A percentile compares a stretch with the other conserved stretches of the same genome.
Evolutionary conservation across 2,888 invertebrate species (phyloP).

Genomic region (Yponomeuta evonymella): DNA sequence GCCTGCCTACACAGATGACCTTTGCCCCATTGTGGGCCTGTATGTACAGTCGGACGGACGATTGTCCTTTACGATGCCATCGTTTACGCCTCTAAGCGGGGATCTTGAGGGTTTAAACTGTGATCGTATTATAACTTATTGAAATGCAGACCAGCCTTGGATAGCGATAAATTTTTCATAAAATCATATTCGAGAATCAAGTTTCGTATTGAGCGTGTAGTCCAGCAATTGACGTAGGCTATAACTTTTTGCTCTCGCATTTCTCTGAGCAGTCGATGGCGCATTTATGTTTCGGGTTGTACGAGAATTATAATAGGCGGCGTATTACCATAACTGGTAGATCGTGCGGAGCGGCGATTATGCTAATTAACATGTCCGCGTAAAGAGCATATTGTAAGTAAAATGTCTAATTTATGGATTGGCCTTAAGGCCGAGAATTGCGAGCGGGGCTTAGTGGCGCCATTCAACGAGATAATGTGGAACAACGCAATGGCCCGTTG

Average conservation of each 20-base stretch:
- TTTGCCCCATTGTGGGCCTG: slow-evolving; percentile 25
- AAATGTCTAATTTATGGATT: slow-evolving; percentile 48
- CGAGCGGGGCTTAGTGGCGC: neutral
- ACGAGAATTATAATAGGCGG: slow-evolving; percentile 22
- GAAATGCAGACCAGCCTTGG: neutral
- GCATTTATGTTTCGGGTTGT: slow-evolving; percentile 7
- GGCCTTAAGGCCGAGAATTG: slow-evolving; percentile 20
- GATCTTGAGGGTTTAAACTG: neutral
- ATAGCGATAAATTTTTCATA: neutral
- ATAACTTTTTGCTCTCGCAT: slow-evolving; percentile 1
- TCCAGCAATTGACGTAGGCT: neutral
- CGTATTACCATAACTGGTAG: slow-evolving; percentile 53
- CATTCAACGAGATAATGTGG: slow-evolving; percentile 3
- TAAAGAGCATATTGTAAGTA: slow-evolving; percentile 47
- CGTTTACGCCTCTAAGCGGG: neutral
- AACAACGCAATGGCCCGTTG: neutral
- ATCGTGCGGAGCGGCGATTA: slow-evolving; percentile 42
- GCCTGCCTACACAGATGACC: slow-evolving; percentile 33
- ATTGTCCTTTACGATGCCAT: neutral
- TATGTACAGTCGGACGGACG: neutral
- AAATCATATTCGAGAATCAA: neutral
- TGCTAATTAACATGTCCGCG: slow-evolving; percentile 47
- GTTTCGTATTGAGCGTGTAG: neutral
- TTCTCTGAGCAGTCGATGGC: slow-evolving; percentile 4
- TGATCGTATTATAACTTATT: neutral